A percentile compares a stretch with the other conserved stretches of the same genome.
Evolutionary conservation across 1,140 invertebrate genomes (phyloP).

Genomic region (Tachypleus tridentatus): DNA sequence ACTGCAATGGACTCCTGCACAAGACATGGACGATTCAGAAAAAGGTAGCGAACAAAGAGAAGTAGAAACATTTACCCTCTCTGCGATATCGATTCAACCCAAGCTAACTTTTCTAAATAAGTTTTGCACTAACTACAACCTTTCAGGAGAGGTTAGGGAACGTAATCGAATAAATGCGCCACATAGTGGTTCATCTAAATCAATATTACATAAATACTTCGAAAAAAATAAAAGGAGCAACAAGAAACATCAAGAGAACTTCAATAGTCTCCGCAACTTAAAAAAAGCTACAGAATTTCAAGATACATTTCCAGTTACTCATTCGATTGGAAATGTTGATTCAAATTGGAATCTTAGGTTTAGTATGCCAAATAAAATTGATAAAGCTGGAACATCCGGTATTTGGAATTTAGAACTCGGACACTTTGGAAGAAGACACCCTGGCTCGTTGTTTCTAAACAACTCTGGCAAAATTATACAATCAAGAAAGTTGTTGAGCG

Average conservation of each 20-base stretch:
- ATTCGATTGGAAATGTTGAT: conserved; percentile 9
- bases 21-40: conserved; percentile 14
- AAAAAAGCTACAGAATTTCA: conserved; percentile 10
- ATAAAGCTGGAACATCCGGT: conserved; percentile 24
- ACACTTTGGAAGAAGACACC: conserved; percentile 11
- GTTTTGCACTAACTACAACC: too few species aligned
- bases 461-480: neutral
- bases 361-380: conserved; percentile 48
- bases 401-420: conserved; percentile 4
- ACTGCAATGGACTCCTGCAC: conserved; percentile 10
- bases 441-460: conserved; percentile 5
- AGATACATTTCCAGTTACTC: conserved; percentile 2
- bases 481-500: conserved; percentile 1
- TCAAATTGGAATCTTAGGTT: conserved; percentile 16
- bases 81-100: conserved; percentile 14
- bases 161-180: conserved; percentile 8
- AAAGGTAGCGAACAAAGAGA: conserved; percentile 4
- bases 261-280: conserved; percentile 4
- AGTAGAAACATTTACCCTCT: neutral
- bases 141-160: too few species aligned
- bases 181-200: conserved; percentile 8
- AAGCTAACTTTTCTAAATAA: conserved; percentile 12
- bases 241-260: neutral
- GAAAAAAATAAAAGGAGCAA: conserved; percentile 1
- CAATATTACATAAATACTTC: conserved; percentile 4